These are phyloP conservation scores for Brachyalestes nurse DNA, from an alignment of 2,797 vertebrate genomes.

Conservation along the genomic window DNA sequence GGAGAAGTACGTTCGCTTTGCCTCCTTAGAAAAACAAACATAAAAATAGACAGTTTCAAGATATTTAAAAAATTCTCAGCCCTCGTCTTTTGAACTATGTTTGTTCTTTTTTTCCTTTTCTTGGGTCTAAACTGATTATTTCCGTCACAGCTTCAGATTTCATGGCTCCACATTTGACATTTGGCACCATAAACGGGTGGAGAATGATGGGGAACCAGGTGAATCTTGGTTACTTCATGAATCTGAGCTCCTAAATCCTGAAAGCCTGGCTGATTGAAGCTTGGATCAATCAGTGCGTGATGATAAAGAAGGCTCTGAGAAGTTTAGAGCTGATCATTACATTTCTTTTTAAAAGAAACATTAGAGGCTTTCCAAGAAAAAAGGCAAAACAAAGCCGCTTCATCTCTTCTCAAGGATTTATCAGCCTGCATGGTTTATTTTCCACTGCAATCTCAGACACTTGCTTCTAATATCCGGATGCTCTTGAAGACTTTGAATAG, in stretches of 20 bases:
- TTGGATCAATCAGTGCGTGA: no score
- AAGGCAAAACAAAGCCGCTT: not conserved
- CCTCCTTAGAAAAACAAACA: not conserved
- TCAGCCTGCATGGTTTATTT: not conserved
- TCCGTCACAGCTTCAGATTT: not conserved
- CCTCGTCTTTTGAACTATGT: not conserved
- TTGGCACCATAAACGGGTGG: no score
- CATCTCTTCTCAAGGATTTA: not conserved
- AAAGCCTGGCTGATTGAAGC: no score
- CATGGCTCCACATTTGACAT: no score
- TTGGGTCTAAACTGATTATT: constrained; percentile 25
- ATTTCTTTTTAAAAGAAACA: no score
- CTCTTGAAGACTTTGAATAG: not conserved
- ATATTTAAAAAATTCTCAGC: not conserved
- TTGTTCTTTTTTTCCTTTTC: not conserved
- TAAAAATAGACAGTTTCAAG: not conserved
- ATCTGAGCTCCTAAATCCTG: no score
- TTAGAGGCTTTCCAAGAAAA: not conserved
- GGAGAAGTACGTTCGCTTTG: not conserved
- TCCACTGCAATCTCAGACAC: not conserved
- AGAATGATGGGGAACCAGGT: no score
- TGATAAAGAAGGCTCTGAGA: no score
- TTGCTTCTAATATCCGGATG: not conserved
- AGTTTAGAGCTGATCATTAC: no score
- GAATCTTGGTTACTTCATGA: no score